A percentile compares a stretch with the other conserved stretches of the same genome.
Evolutionary conservation across 2,797 vertebrate species (phyloP).

Genomic region (Dermochelys coriacea): DNA sequence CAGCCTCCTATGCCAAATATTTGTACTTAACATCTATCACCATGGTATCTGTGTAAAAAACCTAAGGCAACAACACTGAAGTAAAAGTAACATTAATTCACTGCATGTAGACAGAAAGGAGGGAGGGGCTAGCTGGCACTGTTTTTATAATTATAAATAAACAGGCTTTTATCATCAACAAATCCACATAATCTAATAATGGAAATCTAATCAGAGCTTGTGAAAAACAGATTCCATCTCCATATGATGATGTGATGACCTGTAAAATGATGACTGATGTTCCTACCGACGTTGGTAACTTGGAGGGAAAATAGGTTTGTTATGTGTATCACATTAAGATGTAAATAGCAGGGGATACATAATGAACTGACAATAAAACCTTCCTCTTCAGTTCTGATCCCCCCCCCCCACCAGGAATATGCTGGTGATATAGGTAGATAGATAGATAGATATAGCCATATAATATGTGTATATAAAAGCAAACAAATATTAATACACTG

Average conservation of each 20-base stretch:
- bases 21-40: background rate
- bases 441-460: background rate
- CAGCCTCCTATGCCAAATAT: background rate
- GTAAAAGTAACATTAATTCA: slow-evolving; percentile 21
- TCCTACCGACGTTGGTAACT: background rate
- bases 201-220: slow-evolving; percentile 71
- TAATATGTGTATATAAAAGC: background rate
- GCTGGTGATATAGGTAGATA: background rate
- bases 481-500: background rate
- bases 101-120: background rate
- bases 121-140: slow-evolving; percentile 35
- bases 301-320: slow-evolving; percentile 35
- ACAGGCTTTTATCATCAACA: slow-evolving; percentile 70
- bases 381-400: background rate
- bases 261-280: slow-evolving; percentile 67
- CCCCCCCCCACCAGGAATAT: background rate
- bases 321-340: slow-evolving; percentile 32
- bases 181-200: slow-evolving; percentile 72
- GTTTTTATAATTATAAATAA: slow-evolving; percentile 68
- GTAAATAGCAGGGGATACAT: slow-evolving; percentile 9
- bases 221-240: slow-evolving; percentile 70
- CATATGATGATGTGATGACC: slow-evolving; percentile 68
- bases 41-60: background rate
- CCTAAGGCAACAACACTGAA: background rate
- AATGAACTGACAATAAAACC: background rate